Evolutionary conservation across 2,113 vertebrate genomes (phyloP), one percentile per base, ranked within the genome.

Genomic region (Scophthalmus maximus): DNA sequence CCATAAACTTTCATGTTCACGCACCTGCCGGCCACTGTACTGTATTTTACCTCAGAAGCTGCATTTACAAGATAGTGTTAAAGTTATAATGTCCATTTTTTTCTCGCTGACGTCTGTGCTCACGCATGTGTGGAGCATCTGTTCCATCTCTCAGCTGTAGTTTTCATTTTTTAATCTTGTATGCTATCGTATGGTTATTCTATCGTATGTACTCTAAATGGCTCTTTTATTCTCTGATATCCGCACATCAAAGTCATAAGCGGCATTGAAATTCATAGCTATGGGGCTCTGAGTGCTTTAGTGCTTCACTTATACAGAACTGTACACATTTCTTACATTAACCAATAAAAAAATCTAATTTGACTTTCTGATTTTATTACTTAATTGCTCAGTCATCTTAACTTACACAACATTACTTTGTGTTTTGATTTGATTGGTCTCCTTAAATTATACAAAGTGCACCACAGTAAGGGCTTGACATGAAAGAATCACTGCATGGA

Each of bases 401-500:
- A 5, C 17, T 42, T 34, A n/a, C 3, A 71, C 32, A 32, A 58
- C 26, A 3, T 5, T 2, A 40, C 56, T 40, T 30, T 5, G 9
- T 8, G 9, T 32, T 40, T 63, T 12, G 2, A 53, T 69, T 57
- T 58, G 25, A 56, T 52, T 60, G 26, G 12, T 59, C 23, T 47
- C 1, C 17, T 42, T 1, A 23, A 23, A 56, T 64, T 34, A 50
- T 10, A 55, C 32, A 34, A 50, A 64, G 8, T 20, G 26, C 52
- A 17, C 17, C 40, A 42, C 42, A 46, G 12, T 46, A 18, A 2
- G 18, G 42, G 8, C 42, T 46, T 8, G 40, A 2, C 46, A 34
- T 30, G 8, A 51, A 6, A 18, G 50, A 0, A 60, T 78, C n/a
- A 56, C 18, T 56, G 34, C 40, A 68, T 20, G 23, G 22, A 56